Base-by-base conservation (phyloP, 2,113 vertebrate genomes). In the Tringa solitaria region DNA sequence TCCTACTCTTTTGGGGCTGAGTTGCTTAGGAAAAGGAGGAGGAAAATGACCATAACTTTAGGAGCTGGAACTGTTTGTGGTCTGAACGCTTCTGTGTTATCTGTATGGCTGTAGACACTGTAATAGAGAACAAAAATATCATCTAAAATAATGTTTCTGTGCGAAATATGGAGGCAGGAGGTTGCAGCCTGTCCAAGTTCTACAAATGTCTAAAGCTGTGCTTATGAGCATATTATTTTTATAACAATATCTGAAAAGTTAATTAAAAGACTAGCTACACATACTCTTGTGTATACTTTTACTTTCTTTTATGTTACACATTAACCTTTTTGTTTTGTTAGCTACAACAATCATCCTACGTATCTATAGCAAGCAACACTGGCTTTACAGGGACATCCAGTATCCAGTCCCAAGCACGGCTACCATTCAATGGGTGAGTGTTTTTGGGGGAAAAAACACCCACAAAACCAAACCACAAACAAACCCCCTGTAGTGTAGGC, bases 381-480 rank as follows among this genome's bases (percentile, higher is more conserved):
- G 97, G 97, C 78, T 99, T 99, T 90, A 97, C 98, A 10, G 97
- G 98, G 10, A 97, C 99, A 54, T 91, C 99, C 33, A 97, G 97
- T 45, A 97, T 99, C 94, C 99, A 99, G 98, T 99, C 99, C 68
- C 99, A 99, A 97, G 99, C 99, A 96, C 98, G 99, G 48, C 97
- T 99, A 26, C 99, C 99, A 2, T 98, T 99, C 74, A 99, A 99
- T 2, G 99, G 99, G 99, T 99, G 92, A 98, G 98, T 96, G 35
- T 81, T 94, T 46, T 7, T 10, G 28, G 32, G 23, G 60, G 39
- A n/a, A 28, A 37, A 45, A 59, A 63, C 46, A 45, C 18, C 5
- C 57, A 35, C 12, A 46, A 50, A 39, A 56, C 28, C 14, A 35
- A 26, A 27, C 6, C 26, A 60, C 32, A 54, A 37, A 46, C n/a